phyloP scores from a whole-genome alignment of 2,113 vertebrate genomes.

The Sialia sialis region DNA sequence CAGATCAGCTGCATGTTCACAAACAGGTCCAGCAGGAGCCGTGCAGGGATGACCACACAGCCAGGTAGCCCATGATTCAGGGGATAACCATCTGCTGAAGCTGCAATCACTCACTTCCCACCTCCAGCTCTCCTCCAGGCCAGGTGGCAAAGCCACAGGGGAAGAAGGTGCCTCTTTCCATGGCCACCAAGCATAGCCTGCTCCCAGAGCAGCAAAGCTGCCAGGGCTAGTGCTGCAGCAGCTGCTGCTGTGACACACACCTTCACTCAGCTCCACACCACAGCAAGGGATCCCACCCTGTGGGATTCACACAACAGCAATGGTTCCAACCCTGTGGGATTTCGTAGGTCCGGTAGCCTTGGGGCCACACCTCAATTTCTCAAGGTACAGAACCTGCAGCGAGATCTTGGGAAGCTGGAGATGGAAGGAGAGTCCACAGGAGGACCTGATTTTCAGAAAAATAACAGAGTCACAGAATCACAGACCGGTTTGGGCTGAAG shows the following conservation, averaged over 20 bases:
- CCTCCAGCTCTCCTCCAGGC: neutral
- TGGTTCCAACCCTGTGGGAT: fast-evolving
- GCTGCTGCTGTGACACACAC: neutral
- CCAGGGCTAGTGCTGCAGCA: neutral
- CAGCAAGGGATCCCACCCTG: neutral
- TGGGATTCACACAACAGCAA: fast-evolving
- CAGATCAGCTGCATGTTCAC: neutral
- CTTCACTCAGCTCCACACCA: neutral
- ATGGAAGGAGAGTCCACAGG: neutral
- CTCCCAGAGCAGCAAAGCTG: neutral
- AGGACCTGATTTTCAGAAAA: neutral
- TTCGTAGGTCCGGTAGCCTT: neutral
- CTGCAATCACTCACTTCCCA: neutral
- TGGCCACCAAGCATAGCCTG: neutral
- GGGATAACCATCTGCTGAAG: neutral
- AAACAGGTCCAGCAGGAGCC: neutral
- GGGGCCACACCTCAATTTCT: neutral
- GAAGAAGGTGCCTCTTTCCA: neutral
- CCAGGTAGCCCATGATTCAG: neutral
- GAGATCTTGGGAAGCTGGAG: neutral
- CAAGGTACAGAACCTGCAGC: neutral
- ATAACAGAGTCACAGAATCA: neutral
- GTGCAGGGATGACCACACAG: neutral
- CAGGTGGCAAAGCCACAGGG: neutral
- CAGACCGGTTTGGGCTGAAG: neutral